Conservation (phyloP, 2,888 invertebrate genomes). For the Nemurella pictetii region DNA sequence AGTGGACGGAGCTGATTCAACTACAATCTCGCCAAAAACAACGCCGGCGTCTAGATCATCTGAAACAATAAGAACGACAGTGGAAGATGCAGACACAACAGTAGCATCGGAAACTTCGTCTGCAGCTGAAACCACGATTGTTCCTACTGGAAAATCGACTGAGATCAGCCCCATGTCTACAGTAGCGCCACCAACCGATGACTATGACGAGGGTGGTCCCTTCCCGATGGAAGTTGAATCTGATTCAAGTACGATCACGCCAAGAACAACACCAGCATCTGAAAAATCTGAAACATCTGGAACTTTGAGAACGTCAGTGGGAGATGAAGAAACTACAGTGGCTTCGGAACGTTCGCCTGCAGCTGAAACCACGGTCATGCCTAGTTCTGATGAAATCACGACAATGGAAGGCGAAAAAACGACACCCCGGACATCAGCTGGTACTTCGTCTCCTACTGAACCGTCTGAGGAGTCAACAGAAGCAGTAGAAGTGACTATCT, state of each 20-base stretch:
- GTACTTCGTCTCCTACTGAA: conserved; percentile 32
- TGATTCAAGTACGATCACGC: conserved; percentile 20
- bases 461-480: background rate
- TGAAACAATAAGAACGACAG: background rate
- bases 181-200: conserved; percentile 18
- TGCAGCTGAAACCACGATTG: conserved; percentile 33
- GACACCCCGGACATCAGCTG: conserved; percentile 29
- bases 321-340: conserved; percentile 9
- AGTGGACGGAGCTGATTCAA: background rate
- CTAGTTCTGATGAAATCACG: conserved; percentile 26
- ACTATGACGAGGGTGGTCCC: background rate
- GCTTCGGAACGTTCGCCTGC: conserved; percentile 28
- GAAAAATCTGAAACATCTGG: background rate
- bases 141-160: background rate
- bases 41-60: conserved; percentile 13
- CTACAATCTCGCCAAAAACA: conserved; percentile 31
- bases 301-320: background rate
- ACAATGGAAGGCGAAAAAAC: conserved; percentile 23
- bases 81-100: conserved; percentile 17
- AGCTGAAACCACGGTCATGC: conserved; percentile 33
- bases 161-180: conserved; percentile 21
- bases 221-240: background rate
- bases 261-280: conserved; percentile 32
- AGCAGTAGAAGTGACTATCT: background rate
- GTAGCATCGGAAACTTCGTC: conserved; percentile 23